phyloP scores from a whole-genome alignment of 1,140 invertebrate species.

The Anthonomus grandis region DNA sequence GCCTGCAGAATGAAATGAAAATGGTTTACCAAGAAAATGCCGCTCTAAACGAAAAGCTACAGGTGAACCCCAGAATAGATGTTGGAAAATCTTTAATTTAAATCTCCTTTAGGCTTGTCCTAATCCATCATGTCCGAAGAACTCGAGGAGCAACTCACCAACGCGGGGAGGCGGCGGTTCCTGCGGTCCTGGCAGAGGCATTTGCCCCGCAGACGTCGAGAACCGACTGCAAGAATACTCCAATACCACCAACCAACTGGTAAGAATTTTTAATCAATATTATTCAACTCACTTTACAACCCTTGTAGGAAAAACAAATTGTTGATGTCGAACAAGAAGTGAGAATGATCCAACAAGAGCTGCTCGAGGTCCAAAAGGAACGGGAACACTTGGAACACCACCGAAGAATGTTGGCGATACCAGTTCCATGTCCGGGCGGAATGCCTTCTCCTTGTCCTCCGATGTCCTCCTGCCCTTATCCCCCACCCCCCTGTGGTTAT shows the following conservation, averaged over 20 bases:
- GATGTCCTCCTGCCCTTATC: slow-evolving; percentile 18
- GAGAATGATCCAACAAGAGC: slow-evolving; percentile 57
- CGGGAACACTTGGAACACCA: slow-evolving; percentile 55
- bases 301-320: slow-evolving; percentile 57
- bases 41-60: slow-evolving; percentile 36
- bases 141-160: slow-evolving; percentile 14
- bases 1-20: slow-evolving; percentile 50
- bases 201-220: slow-evolving; percentile 40
- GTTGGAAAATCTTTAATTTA: background rate
- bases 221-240: slow-evolving; percentile 40
- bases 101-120: slow-evolving; percentile 3
- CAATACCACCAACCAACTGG: slow-evolving; percentile 40
- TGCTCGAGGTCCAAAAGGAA: slow-evolving; percentile 57
- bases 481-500: slow-evolving; percentile 16
- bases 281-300: background rate
- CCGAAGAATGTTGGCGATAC: slow-evolving; percentile 39
- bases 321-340: slow-evolving; percentile 61
- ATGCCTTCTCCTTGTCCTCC: slow-evolving; percentile 8
- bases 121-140: slow-evolving; percentile 15
- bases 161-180: slow-evolving; percentile 18
- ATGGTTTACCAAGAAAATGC: slow-evolving; percentile 42
- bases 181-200: slow-evolving; percentile 38
- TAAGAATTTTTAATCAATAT: slow-evolving; percentile 15
- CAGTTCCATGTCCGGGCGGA: slow-evolving; percentile 21
- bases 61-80: slow-evolving; percentile 16